Evolutionary conservation across 2,888 invertebrate genomes (phyloP), one percentile per base, ranked within the genome.

Genomic region (Hirtodrosophila confusa): DNA sequence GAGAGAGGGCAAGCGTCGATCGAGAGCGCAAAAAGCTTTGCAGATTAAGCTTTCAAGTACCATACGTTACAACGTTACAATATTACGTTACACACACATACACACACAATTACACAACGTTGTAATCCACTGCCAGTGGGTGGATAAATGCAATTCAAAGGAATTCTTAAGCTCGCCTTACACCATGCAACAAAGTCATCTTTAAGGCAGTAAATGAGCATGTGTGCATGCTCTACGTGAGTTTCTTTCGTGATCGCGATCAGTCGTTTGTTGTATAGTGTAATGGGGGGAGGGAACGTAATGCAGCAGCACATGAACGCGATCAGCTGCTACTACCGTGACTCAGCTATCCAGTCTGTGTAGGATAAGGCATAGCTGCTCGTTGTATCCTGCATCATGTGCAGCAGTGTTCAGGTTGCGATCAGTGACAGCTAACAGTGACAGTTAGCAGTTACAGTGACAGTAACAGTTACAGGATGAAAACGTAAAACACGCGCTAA

Each of bases 331-430:
- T n/a, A 50, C 80, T 91, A 91, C 91, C 91, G 90, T 87, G 90
- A 88, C 69, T 91, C 92, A 64, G 89, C 88, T 69, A 91, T 90
- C 92, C 92, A 92, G 79, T 91, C 91, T 75, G 91, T 89, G 73
- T 92, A 92, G 82, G 91, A 90, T 71, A 91, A 86, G 65, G 91
- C 89, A 82, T 90, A 92, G 72, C 89, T 88, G 80, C 89, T 89
- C 64, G 89, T 90, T 69, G 89, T 90, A 89, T 92, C 91, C 84
- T 80, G 80, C 92, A 92, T 91, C 36, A 11, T 75, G 75, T 55
- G 17, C 17, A 17, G 17, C 17, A 2, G 17, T 17, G 17, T 17
- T 17, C 17, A 17, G 17, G 17, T 17, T 17, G 17, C 17, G 68
- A 43, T 23, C 9, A 17, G 47, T 57, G 29, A 43, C 29, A 41